phyloP scores from a whole-genome alignment of 2,797 vertebrate species.

The Hirundo rustica region DNA sequence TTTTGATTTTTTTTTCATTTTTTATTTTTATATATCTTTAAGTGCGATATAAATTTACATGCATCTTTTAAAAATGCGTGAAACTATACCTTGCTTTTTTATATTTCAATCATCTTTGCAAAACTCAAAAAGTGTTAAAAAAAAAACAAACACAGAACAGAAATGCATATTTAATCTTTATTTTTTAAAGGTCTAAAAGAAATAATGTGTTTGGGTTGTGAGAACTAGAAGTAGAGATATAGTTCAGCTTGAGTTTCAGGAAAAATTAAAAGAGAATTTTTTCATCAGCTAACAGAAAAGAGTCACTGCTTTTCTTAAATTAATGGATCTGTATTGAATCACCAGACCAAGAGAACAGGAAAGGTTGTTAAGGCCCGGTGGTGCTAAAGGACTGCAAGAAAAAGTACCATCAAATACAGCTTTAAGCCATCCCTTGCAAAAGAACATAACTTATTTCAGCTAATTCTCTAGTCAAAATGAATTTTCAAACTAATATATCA shows the following conservation, averaged over 20 bases:
- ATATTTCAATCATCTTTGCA: neutral
- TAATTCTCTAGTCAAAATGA: neutral
- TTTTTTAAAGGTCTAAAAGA: neutral
- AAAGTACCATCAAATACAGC: neutral
- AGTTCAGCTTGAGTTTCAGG: neutral
- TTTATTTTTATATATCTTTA: neutral
- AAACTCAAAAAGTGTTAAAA: neutral
- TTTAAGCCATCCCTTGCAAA: neutral
- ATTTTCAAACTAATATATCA: neutral
- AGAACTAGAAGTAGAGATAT: neutral
- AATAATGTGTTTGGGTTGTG: neutral
- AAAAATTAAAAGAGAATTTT: neutral
- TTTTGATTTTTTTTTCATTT: neutral
- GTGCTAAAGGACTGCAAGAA: neutral
- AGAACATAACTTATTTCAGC: neutral
- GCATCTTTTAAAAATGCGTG: neutral
- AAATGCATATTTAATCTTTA: neutral
- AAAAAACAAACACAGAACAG: neutral
- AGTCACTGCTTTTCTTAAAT: neutral
- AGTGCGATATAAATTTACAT: neutral
- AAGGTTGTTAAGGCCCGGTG: neutral
- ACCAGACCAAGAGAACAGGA: neutral
- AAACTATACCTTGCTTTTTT: neutral
- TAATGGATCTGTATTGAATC: neutral
- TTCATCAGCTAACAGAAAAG: neutral